phyloP scores from a whole-genome alignment of 2,797 vertebrate genomes.

The Cygnus olor region DNA sequence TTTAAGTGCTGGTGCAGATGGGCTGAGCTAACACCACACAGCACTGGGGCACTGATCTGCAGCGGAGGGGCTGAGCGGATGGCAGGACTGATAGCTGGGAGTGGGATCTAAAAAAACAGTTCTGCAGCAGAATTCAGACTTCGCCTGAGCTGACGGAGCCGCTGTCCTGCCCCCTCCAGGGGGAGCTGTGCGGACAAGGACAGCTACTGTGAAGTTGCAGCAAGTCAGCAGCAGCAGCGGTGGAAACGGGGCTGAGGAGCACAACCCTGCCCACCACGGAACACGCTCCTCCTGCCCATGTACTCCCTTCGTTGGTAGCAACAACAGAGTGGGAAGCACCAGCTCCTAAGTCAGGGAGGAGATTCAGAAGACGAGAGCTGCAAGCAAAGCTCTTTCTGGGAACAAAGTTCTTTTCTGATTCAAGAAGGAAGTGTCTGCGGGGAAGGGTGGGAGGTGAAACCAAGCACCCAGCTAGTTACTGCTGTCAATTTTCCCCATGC shows the following conservation, averaged over 20 bases:
- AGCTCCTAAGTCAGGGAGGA: background rate
- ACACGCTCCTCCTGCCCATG: background rate
- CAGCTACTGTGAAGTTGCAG: background rate
- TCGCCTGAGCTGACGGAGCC: background rate
- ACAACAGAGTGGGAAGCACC: background rate
- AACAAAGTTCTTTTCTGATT: conserved; percentile 53
- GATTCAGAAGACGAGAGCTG: background rate
- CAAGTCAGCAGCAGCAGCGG: background rate
- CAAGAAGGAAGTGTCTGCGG: conserved; percentile 5
- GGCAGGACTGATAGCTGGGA: background rate
- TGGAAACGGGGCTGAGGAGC: background rate
- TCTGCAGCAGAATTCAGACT: background rate
- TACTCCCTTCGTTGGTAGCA: background rate
- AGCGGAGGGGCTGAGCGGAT: background rate
- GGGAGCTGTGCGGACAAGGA: background rate
- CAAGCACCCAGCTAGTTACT: conserved; percentile 35
- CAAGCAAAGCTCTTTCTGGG: conserved; percentile 51
- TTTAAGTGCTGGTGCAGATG: background rate
- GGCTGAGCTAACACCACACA: background rate
- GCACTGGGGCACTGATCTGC: background rate
- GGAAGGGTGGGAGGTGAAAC: conserved; percentile 67
- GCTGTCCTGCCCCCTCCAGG: background rate
- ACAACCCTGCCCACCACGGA: background rate
- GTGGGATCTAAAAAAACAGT: background rate
- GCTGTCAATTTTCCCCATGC: background rate